phyloP scores from a whole-genome alignment of 1,140 invertebrate species.

The Danaus melanippus region DNA sequence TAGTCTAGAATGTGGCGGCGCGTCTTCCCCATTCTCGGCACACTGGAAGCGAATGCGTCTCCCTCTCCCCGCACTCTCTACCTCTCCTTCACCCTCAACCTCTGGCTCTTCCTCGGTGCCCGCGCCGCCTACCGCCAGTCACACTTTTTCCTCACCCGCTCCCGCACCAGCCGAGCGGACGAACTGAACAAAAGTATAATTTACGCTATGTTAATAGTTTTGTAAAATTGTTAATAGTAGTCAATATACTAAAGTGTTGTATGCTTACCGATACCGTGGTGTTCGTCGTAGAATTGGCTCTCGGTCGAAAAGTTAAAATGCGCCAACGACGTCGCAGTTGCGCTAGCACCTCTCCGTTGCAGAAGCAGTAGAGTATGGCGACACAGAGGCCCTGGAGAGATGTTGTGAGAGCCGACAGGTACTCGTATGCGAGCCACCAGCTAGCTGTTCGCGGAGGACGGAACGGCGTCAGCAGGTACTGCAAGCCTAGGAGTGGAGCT shows the following conservation, averaged over 20 bases:
- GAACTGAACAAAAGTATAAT: constrained; percentile 56
- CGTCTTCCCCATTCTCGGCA: constrained; percentile 55
- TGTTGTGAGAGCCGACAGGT: constrained; percentile 86
- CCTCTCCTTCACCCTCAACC: constrained; percentile 13
- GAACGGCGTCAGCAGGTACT: constrained; percentile 93
- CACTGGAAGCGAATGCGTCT: constrained; percentile 56
- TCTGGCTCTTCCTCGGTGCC: constrained; percentile 16
- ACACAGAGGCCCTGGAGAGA: constrained; percentile 96
- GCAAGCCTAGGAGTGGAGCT: constrained; percentile 85
- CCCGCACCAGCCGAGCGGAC: constrained; percentile 73
- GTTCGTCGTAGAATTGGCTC: constrained; percentile 86
- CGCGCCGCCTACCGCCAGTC: constrained; percentile 68
- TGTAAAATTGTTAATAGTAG: not conserved
- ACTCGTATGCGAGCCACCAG: constrained; percentile 85
- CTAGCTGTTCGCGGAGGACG: constrained; percentile 80
- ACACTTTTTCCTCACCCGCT: constrained; percentile 74
- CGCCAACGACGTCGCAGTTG: constrained; percentile 86
- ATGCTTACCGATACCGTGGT: constrained; percentile 87
- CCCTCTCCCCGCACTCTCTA: constrained; percentile 14
- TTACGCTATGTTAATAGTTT: constrained; percentile 6
- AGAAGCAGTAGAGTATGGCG: constrained; percentile 94
- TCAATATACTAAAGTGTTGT: not conserved
- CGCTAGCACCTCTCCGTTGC: constrained; percentile 93
- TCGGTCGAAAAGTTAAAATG: constrained; percentile 78
- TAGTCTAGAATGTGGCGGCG: constrained; percentile 39